These are phyloP conservation scores for Electrona antarctica DNA, from an alignment of 2,113 vertebrate genomes.

Conservation along the genomic window DNA sequence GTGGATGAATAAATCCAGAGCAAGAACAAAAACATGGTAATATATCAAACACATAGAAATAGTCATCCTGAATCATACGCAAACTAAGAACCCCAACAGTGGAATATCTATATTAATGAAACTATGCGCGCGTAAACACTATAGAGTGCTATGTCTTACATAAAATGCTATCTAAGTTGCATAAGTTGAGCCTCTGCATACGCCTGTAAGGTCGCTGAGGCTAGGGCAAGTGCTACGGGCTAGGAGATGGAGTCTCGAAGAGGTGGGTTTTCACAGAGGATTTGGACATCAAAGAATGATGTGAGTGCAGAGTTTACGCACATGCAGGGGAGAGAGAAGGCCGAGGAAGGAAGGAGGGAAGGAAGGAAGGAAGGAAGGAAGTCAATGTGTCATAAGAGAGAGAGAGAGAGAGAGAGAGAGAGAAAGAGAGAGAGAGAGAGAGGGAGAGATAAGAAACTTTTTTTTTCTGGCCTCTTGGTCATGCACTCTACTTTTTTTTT, in stretches of 20 bases:
- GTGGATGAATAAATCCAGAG: too few relatives aligned
- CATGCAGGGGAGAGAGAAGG: slow-evolving; percentile 31
- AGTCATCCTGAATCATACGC: too few relatives aligned
- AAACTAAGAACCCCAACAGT: too few relatives aligned
- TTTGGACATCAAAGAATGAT: too few relatives aligned
- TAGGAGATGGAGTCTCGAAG: neutral
- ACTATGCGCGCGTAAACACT: too few relatives aligned
- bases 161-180: too few relatives aligned
- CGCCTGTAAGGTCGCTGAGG: too few relatives aligned
- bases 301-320: neutral
- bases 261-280: neutral
- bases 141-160: too few relatives aligned
- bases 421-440: neutral
- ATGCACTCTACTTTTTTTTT: slow-evolving; percentile 40
- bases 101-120: too few relatives aligned
- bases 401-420: slow-evolving; percentile 39
- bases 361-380: slow-evolving; percentile 11
- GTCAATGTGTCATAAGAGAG: slow-evolving; percentile 2
- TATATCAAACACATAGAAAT: too few relatives aligned
- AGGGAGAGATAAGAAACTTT: neutral
- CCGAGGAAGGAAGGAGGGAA: slow-evolving; percentile 13
- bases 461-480: slow-evolving; percentile 9
- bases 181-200: too few relatives aligned
- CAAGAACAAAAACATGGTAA: too few relatives aligned
- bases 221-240: neutral